Conservation (phyloP, 2,797 vertebrate genomes). For the Picus viridis region DNA sequence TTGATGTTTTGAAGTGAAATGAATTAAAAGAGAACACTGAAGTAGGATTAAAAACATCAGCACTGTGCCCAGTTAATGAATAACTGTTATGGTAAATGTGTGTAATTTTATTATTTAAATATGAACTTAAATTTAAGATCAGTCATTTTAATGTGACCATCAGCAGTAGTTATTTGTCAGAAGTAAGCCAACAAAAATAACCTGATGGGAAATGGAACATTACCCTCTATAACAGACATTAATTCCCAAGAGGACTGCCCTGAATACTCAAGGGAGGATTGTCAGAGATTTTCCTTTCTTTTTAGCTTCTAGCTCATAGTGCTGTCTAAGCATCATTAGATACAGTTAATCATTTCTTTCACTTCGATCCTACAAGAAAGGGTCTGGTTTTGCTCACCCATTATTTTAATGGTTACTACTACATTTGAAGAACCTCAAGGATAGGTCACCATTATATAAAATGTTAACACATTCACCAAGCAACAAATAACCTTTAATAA, state of each 20-base stretch:
- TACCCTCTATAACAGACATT: neutral
- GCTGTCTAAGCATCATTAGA: constrained; percentile 8
- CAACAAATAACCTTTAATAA: constrained; percentile 9
- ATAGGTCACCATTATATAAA: constrained; percentile 17
- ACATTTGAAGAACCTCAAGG: neutral
- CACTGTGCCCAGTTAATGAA: neutral
- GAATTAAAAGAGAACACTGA: constrained; percentile 12
- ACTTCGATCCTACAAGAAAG: constrained; percentile 4
- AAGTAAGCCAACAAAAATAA: constrained; percentile 13
- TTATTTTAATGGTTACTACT: constrained; percentile 10
- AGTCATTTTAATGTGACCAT: neutral
- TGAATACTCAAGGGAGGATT: constrained; percentile 10
- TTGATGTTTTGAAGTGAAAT: neutral
- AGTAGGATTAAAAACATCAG: constrained; percentile 19
- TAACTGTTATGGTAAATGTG: neutral
- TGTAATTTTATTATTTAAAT: constrained; percentile 6
- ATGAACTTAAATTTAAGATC: constrained; percentile 7
- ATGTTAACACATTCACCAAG: neutral
- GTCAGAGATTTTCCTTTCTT: constrained; percentile 3
- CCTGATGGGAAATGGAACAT: neutral
- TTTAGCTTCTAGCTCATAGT: constrained; percentile 33
- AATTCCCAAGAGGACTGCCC: constrained; percentile 3
- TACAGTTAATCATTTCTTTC: constrained; percentile 30
- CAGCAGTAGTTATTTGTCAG: neutral
- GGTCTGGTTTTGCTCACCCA: neutral